A percentile compares a stretch with the other conserved stretches of the same genome.
Conservation (phyloP, 1,140 invertebrate genomes). For the Kradibia gibbosae region DNA sequence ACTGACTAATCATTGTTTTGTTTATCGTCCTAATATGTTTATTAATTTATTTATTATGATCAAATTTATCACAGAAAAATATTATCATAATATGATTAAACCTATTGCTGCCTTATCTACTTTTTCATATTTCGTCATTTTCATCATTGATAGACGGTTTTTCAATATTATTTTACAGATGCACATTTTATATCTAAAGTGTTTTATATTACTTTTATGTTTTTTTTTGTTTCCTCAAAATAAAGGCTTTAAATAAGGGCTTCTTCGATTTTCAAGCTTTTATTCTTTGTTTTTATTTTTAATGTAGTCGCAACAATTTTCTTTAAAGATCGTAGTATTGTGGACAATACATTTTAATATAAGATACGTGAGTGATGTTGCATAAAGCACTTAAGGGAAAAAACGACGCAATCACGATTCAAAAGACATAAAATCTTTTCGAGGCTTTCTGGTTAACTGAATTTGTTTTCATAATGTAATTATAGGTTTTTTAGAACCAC, state of each 20-base stretch:
- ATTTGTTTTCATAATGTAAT: neutral
- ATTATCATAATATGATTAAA: conserved; percentile 64
- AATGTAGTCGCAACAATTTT: neutral
- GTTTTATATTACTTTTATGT: conserved; percentile 48
- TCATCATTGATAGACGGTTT: conserved; percentile 42
- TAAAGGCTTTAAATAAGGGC: conserved; percentile 49
- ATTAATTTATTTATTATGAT: conserved; percentile 53
- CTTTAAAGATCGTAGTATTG: conserved; percentile 39
- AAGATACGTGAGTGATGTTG: conserved; percentile 64
- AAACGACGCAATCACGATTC: conserved; percentile 64
- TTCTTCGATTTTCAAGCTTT: conserved; percentile 13
- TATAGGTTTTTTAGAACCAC: neutral
- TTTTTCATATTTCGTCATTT: conserved; percentile 38
- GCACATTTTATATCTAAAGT: conserved; percentile 39
- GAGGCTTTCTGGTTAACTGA: conserved; percentile 46
- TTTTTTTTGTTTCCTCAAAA: conserved; percentile 19
- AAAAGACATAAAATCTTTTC: conserved; percentile 50
- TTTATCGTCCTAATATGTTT: conserved; percentile 34
- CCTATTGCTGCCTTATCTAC: conserved; percentile 47
- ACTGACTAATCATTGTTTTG: conserved; percentile 49
- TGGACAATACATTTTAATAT: conserved; percentile 56
- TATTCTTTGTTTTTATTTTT: conserved; percentile 25
- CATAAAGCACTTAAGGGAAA: conserved; percentile 71
- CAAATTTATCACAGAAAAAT: conserved; percentile 71
- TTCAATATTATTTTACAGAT: conserved; percentile 54